Percentiles rank a stretch among this genome's conserved stretches.
These are phyloP conservation scores for Loxodonta africana DNA, from an alignment of 2,113 vertebrate genomes.

Conservation along the genomic window DNA sequence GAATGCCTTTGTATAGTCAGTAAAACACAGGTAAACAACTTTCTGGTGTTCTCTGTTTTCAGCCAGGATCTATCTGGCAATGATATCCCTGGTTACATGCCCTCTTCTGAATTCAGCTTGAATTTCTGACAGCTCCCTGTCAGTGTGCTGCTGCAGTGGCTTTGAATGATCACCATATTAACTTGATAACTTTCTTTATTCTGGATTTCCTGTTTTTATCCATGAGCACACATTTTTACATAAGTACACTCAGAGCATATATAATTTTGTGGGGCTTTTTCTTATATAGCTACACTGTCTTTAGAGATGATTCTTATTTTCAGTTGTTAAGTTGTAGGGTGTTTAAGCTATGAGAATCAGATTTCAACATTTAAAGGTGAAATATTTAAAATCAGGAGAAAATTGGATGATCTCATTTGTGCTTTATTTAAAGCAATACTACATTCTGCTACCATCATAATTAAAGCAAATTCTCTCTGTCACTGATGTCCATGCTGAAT, in stretches of 20 bases:
- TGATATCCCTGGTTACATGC: no score
- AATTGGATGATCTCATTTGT: background rate
- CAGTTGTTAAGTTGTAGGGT: background rate
- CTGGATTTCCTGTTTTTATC: background rate
- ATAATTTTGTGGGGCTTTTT: background rate
- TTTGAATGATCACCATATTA: background rate
- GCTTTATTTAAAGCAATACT: conserved; percentile 20
- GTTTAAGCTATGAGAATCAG: background rate
- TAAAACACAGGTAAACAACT: no score
- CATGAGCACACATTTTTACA: background rate
- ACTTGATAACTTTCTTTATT: background rate
- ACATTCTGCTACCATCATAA: background rate
- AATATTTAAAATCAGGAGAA: background rate
- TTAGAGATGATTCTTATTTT: background rate
- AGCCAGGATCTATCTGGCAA: no score
- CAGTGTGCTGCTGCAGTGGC: no score
- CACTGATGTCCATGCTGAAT: conserved; percentile 1
- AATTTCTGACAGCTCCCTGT: no score
- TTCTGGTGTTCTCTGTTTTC: no score
- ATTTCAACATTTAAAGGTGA: background rate
- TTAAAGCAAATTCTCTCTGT: background rate
- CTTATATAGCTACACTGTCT: background rate
- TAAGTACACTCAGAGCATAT: background rate
- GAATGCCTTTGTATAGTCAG: no score
- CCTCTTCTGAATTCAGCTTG: no score